Conservation (phyloP, 2,888 invertebrate species). For the Nysson spinosus region DNA sequence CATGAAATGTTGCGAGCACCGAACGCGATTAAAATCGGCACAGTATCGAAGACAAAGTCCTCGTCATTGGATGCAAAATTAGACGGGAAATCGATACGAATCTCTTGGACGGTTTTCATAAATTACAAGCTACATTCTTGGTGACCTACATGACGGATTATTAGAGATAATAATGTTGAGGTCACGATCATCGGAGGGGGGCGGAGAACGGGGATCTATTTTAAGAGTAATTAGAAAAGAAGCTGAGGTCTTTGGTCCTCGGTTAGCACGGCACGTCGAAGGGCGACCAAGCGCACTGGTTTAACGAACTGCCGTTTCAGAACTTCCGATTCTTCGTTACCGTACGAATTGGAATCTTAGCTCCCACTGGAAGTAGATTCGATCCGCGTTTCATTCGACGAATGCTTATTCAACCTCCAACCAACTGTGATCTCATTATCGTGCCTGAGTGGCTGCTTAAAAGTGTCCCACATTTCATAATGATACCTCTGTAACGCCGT, state of each 20-base stretch:
- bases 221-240: slow-evolving; percentile 54
- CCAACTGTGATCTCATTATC: slow-evolving; percentile 62
- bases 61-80: no score
- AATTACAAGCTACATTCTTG: no score
- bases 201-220: slow-evolving; percentile 18
- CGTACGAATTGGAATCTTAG: slow-evolving; percentile 11
- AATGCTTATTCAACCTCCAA: slow-evolving; percentile 43
- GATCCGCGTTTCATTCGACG: slow-evolving; percentile 26
- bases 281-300: slow-evolving; percentile 57
- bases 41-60: no score
- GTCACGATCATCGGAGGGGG: no score
- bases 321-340: slow-evolving; percentile 34
- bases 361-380: slow-evolving; percentile 15
- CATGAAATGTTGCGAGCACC: no score
- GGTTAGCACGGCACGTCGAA: slow-evolving; percentile 46
- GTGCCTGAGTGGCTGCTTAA: slow-evolving; percentile 53
- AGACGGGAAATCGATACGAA: no score
- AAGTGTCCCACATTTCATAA: slow-evolving; percentile 55
- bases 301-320: slow-evolving; percentile 59
- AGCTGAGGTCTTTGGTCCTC: slow-evolving; percentile 35
- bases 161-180: no score
- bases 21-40: no score
- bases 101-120: no score
- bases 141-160: no score
- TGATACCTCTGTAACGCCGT: slow-evolving; percentile 49